Conservation (phyloP, 1,140 invertebrate genomes). For the Achatina immaculata region DNA sequence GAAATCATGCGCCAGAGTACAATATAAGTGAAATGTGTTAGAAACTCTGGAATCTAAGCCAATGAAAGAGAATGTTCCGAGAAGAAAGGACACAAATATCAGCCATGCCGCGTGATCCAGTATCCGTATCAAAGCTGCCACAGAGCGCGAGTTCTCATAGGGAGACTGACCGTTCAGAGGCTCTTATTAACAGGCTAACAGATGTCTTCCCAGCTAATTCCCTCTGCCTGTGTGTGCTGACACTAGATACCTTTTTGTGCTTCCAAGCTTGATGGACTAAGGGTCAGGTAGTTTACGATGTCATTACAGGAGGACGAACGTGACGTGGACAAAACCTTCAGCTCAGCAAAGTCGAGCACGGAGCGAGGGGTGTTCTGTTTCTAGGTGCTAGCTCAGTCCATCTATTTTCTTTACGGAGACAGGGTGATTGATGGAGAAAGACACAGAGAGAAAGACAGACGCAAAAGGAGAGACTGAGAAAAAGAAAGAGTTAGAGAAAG, state of each 20-base stretch:
- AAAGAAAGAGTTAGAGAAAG: too few relatives aligned
- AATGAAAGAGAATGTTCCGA: too few relatives aligned
- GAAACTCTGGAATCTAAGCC: too few relatives aligned
- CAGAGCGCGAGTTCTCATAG: too few relatives aligned
- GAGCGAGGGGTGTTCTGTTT: slow-evolving; percentile 3
- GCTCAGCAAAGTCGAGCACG: too few relatives aligned
- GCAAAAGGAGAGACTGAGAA: background rate
- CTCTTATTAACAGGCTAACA: background rate
- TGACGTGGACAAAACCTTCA: background rate
- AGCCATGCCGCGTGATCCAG: too few relatives aligned
- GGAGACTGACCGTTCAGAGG: too few relatives aligned
- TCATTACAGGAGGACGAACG: background rate
- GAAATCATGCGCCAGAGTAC: too few relatives aligned
- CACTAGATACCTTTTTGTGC: background rate
- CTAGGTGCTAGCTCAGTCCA: background rate
- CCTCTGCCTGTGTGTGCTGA: background rate
- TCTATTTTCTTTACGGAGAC: too few relatives aligned
- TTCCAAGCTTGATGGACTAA: background rate
- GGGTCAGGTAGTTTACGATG: background rate
- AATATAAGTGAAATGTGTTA: too few relatives aligned
- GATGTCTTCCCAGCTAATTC: background rate
- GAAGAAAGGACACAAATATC: too few relatives aligned
- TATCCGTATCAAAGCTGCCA: too few relatives aligned
- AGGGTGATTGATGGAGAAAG: background rate
- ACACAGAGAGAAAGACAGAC: background rate